phyloP scores from a whole-genome alignment of 2,113 vertebrate genomes.

The Cygnus atratus region DNA sequence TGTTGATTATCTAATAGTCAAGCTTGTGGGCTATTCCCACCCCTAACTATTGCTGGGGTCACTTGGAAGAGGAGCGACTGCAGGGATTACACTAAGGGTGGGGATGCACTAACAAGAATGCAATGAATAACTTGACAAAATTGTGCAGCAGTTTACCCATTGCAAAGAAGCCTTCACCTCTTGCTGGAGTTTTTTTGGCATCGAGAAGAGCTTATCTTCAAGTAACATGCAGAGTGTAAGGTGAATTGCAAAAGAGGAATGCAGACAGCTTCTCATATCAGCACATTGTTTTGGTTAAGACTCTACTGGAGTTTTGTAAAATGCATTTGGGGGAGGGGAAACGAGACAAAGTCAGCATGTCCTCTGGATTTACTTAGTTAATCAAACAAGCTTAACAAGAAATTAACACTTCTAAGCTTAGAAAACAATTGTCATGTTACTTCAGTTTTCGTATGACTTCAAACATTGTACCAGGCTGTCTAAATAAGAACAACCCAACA shows the following conservation, averaged over 20 bases:
- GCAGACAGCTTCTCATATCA: constrained; percentile 64
- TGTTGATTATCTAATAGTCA: neutral
- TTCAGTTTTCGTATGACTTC: neutral
- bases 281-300: constrained; percentile 46
- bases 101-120: constrained; percentile 6
- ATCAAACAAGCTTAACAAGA: neutral
- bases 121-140: constrained; percentile 13
- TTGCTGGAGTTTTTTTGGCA: constrained; percentile 57
- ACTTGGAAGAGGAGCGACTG: neutral
- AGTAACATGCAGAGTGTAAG: constrained; percentile 33
- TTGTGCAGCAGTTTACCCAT: neutral
- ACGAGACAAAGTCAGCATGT: neutral
- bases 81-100: neutral
- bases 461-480: neutral
- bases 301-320: constrained; percentile 24
- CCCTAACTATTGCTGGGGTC: neutral
- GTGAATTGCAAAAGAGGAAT: constrained; percentile 62
- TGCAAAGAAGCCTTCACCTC: constrained; percentile 62
- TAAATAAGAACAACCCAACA: neutral
- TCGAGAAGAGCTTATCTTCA: constrained; percentile 49
- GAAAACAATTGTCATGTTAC: neutral
- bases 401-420: neutral
- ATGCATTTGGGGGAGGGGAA: neutral
- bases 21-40: neutral
- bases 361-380: neutral